phyloP scores from a whole-genome alignment of 2,888 invertebrate species.

The Alloplasta piceator region DNA sequence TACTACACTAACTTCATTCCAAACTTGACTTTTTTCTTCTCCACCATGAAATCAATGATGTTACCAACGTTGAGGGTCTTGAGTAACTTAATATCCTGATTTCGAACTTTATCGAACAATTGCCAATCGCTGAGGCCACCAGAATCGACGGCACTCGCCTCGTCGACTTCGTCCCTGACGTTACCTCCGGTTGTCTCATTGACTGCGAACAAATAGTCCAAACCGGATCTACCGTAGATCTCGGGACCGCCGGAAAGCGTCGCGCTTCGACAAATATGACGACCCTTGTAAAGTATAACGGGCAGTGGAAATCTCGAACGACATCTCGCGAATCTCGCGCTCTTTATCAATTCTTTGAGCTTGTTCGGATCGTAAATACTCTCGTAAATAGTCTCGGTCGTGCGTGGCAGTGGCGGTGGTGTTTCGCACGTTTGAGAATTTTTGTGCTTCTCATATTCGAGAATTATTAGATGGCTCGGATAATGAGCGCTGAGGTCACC shows the following conservation, averaged over 20 bases:
- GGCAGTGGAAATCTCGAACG: conserved; percentile 91
- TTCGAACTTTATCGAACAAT: conserved; percentile 87
- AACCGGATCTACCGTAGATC: conserved; percentile 88
- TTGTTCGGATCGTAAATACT: conserved; percentile 85
- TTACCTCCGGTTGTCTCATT: conserved; percentile 68
- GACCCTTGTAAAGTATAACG: conserved; percentile 90
- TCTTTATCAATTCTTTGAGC: conserved; percentile 87
- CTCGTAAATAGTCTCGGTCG: conserved; percentile 85
- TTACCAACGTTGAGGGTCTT: conserved; percentile 89
- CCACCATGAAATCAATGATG: conserved; percentile 93
- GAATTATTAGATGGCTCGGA: conserved; percentile 88
- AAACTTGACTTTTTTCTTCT: conserved; percentile 93
- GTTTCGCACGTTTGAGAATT: conserved; percentile 76
- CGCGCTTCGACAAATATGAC: conserved; percentile 89
- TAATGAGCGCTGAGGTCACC: conserved; percentile 89
- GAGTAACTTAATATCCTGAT: conserved; percentile 88
- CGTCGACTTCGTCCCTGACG: conserved; percentile 71
- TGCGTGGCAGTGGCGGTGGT: conserved; percentile 76
- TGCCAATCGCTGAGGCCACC: conserved; percentile 83
- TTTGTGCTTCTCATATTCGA: conserved; percentile 85
- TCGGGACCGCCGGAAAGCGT: conserved; percentile 90
- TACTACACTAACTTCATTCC: conserved; percentile 88
- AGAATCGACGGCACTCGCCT: conserved; percentile 73
- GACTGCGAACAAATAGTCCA: conserved; percentile 86
- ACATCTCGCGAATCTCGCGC: conserved; percentile 90